These are phyloP conservation scores for Nebria brevicollis DNA, from an alignment of 2,888 invertebrate species.

Conservation along the genomic window DNA sequence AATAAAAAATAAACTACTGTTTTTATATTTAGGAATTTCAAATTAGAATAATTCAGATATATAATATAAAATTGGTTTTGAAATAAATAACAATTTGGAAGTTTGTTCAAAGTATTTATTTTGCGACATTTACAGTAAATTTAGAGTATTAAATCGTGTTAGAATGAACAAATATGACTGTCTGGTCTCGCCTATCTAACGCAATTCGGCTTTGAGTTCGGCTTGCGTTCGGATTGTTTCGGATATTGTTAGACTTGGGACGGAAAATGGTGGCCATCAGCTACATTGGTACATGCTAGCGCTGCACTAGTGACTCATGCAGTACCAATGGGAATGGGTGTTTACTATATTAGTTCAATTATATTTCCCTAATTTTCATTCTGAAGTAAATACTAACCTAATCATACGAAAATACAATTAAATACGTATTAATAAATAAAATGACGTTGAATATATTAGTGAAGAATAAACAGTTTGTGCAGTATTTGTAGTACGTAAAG, in stretches of 20 bases:
- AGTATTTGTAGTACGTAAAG: conserved; percentile 17
- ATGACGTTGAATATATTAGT: conserved; percentile 19
- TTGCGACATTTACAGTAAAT: too few relatives aligned
- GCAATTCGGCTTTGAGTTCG: background rate
- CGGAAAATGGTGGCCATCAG: conserved; percentile 28
- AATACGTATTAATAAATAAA: conserved; percentile 4
- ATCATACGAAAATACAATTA: background rate
- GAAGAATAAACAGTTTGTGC: conserved; percentile 14
- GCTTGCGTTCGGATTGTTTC: background rate
- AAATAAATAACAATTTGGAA: too few relatives aligned
- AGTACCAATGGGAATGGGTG: conserved; percentile 20
- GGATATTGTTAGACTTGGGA: conserved; percentile 3
- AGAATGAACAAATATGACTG: background rate
- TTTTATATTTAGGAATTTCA: too few relatives aligned
- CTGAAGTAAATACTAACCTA: too few relatives aligned
- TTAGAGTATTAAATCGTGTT: too few relatives aligned
- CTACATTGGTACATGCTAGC: conserved; percentile 14
- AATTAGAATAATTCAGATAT: too few relatives aligned
- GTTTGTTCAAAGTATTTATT: too few relatives aligned
- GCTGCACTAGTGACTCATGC: conserved; percentile 37
- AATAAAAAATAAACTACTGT: too few relatives aligned
- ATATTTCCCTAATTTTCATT: background rate
- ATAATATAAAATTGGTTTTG: too few relatives aligned
- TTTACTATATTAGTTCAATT: conserved; percentile 8
- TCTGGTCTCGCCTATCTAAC: background rate